Percentiles rank a stretch among this genome's conserved stretches.
These are phyloP conservation scores for Pygoscelis adeliae DNA, from an alignment of 2,113 vertebrate species.

Conservation along the genomic window DNA sequence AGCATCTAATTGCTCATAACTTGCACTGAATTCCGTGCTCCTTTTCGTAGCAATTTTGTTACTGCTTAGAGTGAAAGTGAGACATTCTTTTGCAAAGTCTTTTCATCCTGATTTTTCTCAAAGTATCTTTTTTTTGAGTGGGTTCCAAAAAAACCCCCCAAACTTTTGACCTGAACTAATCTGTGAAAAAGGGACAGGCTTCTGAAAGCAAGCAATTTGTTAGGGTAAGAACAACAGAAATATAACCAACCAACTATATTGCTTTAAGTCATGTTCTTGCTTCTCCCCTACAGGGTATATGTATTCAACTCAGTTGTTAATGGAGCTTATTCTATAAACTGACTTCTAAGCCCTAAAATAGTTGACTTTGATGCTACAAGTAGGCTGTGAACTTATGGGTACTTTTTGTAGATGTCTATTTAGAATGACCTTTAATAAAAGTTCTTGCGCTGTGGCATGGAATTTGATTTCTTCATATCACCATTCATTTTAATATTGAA, in stretches of 20 bases:
- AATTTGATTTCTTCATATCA: not conserved
- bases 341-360: not conserved
- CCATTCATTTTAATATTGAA: not conserved
- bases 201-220: not conserved
- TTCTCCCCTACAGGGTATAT: not conserved
- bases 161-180: not conserved
- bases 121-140: accelerated
- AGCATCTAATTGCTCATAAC: not conserved
- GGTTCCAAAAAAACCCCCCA: accelerated
- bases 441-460: not conserved
- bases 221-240: too few species aligned
- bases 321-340: not conserved
- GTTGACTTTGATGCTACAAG: not conserved
- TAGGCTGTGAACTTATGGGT: not conserved
- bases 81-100: not conserved
- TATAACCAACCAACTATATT: too few species aligned
- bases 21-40: not conserved
- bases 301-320: not conserved
- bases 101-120: not conserved
- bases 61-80: not conserved
- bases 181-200: not conserved
- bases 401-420: not conserved
- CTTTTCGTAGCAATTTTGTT: not conserved
- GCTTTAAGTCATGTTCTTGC: not conserved
- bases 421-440: not conserved